Evolutionary conservation across 1,140 invertebrate species (phyloP).

Genomic region (Theocolax elegans): DNA sequence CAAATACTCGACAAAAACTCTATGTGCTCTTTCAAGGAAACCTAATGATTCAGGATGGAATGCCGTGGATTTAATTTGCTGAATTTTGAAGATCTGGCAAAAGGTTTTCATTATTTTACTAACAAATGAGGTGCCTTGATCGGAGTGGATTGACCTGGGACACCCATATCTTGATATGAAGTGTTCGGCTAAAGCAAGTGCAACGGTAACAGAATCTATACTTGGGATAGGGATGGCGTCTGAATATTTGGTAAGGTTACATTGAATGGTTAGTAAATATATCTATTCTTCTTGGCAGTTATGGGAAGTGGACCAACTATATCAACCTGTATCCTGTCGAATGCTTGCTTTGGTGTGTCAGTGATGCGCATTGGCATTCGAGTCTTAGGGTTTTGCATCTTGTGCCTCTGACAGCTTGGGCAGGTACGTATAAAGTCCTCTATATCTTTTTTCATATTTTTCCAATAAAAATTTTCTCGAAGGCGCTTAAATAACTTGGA

Average conservation of each 20-base stretch:
- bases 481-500: conserved; percentile 55
- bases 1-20: conserved; percentile 35
- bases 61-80: conserved; percentile 28
- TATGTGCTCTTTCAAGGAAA: conserved; percentile 34
- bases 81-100: conserved; percentile 45
- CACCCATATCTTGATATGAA: conserved; percentile 51
- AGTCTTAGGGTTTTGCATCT: conserved; percentile 37
- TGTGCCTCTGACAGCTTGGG: conserved; percentile 48
- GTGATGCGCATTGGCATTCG: conserved; percentile 43
- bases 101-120: conserved; percentile 47
- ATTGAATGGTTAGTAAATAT: conserved; percentile 54
- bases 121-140: conserved; percentile 50
- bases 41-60: conserved; percentile 40
- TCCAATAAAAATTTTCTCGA: conserved; percentile 56
- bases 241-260: conserved; percentile 54
- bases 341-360: conserved; percentile 35
- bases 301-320: conserved; percentile 43
- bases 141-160: conserved; percentile 51
- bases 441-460: conserved; percentile 56
- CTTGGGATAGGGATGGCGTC: conserved; percentile 44
- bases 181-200: conserved; percentile 45
- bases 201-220: conserved; percentile 46
- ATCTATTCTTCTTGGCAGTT: conserved; percentile 48
- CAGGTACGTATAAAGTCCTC: conserved; percentile 53
- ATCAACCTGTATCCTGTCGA: conserved; percentile 46